phyloP scores from a whole-genome alignment of 2,888 invertebrate genomes.

The Agonopterix arenella region DNA sequence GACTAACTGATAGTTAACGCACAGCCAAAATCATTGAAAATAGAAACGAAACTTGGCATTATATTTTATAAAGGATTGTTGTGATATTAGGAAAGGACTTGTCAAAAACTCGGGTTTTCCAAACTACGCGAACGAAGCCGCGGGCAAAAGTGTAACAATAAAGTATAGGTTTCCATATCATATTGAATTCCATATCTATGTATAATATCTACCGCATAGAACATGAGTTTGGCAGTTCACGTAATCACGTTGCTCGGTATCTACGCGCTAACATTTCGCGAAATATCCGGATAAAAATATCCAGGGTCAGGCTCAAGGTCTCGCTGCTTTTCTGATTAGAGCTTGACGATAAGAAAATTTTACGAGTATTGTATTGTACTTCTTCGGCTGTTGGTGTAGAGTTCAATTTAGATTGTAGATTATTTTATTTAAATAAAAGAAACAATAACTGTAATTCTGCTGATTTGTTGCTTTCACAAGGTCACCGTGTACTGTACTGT shows the following conservation, averaged over 20 bases:
- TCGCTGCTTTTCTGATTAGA: conserved; percentile 69
- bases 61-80: too few relatives aligned
- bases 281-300: conserved; percentile 73
- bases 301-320: conserved; percentile 74
- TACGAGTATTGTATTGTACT: conserved; percentile 33
- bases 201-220: background rate
- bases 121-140: too few relatives aligned
- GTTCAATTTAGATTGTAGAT: conserved; percentile 28
- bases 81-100: too few relatives aligned
- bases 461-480: conserved; percentile 61
- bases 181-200: too few relatives aligned
- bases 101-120: too few relatives aligned
- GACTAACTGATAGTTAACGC: too few relatives aligned
- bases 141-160: too few relatives aligned
- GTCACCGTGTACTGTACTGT: conserved; percentile 34
- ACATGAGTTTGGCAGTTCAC: conserved; percentile 38
- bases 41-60: too few relatives aligned
- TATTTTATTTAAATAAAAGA: conserved; percentile 29
- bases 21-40: too few relatives aligned
- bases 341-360: conserved; percentile 52
- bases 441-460: conserved; percentile 63
- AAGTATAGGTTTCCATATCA: too few relatives aligned
- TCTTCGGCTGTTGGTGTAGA: conserved; percentile 31
- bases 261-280: conserved; percentile 53
- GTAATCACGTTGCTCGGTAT: conserved; percentile 43